phyloP scores from a whole-genome alignment of 2,797 vertebrate genomes.

The Gymnodraco acuticeps region DNA sequence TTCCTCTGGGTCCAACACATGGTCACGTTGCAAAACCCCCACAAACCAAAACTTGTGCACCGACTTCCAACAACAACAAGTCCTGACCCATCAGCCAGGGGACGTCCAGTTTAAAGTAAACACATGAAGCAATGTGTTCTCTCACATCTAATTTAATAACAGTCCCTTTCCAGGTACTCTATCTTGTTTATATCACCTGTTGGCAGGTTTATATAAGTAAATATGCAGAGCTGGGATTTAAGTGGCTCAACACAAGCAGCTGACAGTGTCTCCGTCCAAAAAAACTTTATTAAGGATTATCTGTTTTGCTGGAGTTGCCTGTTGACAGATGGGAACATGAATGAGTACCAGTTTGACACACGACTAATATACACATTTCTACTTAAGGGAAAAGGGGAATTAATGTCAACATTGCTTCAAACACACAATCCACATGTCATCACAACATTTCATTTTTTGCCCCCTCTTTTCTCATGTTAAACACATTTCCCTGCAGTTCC shows the following conservation, averaged over 20 bases:
- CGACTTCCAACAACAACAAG: conserved; percentile 20
- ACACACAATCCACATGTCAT: conserved; percentile 6
- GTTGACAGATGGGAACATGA: conserved; percentile 9
- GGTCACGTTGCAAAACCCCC: conserved; percentile 67
- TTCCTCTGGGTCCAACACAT: conserved; percentile 60
- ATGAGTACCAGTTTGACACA: not conserved
- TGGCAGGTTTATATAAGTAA: conserved; percentile 39
- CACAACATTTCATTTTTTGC: not conserved
- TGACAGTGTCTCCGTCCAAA: conserved; percentile 12
- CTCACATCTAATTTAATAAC: conserved; percentile 21
- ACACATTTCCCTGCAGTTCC: not conserved
- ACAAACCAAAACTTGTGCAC: conserved; percentile 41
- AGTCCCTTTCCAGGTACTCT: conserved; percentile 38
- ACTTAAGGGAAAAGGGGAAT: conserved; percentile 4
- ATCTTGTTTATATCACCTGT: conserved; percentile 31
- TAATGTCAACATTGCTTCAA: conserved; percentile 15
- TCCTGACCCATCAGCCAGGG: conserved; percentile 15
- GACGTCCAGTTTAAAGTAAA: conserved; percentile 36
- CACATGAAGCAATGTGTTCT: conserved; percentile 43
- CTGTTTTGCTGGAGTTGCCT: conserved; percentile 13
- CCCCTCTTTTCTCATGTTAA: not conserved
- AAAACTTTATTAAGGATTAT: not conserved
- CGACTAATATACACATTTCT: conserved; percentile 6
- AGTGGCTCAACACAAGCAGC: not conserved
- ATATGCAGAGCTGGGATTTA: conserved; percentile 15